Evolutionary conservation across 2,888 invertebrate species (phyloP).

Genomic region (Megastigmus dorsalis): DNA sequence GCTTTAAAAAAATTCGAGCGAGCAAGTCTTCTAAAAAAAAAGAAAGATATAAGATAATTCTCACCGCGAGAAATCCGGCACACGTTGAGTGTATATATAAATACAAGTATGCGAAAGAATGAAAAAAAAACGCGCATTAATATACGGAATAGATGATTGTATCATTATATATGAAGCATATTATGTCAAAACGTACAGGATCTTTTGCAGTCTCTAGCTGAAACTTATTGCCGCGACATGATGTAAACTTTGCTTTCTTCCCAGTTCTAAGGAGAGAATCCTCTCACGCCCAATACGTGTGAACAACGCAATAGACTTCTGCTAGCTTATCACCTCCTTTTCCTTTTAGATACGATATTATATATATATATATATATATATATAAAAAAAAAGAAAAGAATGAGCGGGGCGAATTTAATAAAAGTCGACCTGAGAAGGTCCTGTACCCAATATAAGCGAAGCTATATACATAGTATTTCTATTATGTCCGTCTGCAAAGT

Average conservation of each 20-base stretch:
- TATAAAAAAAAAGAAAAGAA: slow-evolving; percentile 32
- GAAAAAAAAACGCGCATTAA: slow-evolving; percentile 36
- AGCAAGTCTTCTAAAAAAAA: slow-evolving; percentile 40
- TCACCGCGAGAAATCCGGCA: slow-evolving; percentile 2
- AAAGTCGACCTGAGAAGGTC: slow-evolving; percentile 53
- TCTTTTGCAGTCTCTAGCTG: slow-evolving; percentile 32
- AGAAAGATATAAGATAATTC: too few species aligned
- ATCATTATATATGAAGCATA: slow-evolving; percentile 49
- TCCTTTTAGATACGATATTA: neutral
- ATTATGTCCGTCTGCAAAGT: slow-evolving; percentile 74
- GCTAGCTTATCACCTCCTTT: slow-evolving; percentile 9
- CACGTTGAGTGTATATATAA: slow-evolving; percentile 48
- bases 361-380: too few species aligned
- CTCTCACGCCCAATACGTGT: slow-evolving; percentile 3
- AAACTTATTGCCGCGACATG: neutral
- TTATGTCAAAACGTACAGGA: slow-evolving; percentile 49
- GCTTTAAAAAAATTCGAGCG: slow-evolving; percentile 32
- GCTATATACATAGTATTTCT: slow-evolving; percentile 69
- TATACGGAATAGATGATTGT: slow-evolving; percentile 50
- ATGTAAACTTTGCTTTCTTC: neutral
- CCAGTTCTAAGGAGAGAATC: too few species aligned
- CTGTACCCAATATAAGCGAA: slow-evolving; percentile 60
- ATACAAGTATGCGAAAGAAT: slow-evolving; percentile 31
- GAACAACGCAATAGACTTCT: slow-evolving; percentile 21
- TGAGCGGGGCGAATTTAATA: too few species aligned